Percentiles rank a stretch among this genome's conserved stretches.
Conservation (phyloP, 2,888 invertebrate species). For the Scelioninae gen. 1 region DNA sequence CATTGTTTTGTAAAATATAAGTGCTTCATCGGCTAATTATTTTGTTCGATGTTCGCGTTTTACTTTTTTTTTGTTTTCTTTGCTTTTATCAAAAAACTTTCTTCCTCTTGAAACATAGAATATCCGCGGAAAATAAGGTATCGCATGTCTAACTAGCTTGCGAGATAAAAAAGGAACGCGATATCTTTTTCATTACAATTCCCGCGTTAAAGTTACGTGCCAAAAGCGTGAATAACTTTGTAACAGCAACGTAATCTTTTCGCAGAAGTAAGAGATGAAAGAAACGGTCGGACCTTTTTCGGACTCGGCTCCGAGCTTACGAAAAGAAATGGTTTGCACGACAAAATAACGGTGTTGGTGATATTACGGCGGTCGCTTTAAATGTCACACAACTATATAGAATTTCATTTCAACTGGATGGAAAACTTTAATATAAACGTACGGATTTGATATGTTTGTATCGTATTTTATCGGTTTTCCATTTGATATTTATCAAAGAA, state of each 20-base stretch:
- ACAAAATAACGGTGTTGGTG: not conserved
- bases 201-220: constrained; percentile 25
- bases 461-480: constrained; percentile 30
- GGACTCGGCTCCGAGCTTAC: not conserved
- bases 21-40: constrained; percentile 27
- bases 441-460: constrained; percentile 43
- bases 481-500: constrained; percentile 32
- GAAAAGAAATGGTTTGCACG: not conserved
- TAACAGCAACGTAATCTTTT: constrained; percentile 28
- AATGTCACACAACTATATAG: constrained; percentile 12
- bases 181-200: constrained; percentile 27
- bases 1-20: constrained; percentile 12
- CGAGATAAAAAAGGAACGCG: constrained; percentile 14
- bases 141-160: constrained; percentile 20
- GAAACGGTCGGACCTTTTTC: constrained; percentile 18
- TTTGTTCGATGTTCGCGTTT: constrained; percentile 13
- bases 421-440: constrained; percentile 33
- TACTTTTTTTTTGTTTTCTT: not conserved
- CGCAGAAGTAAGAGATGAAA: constrained; percentile 3
- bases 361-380: constrained; percentile 24
- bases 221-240: constrained; percentile 38
- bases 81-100: not conserved
- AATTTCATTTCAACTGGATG: constrained; percentile 19
- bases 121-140: constrained; percentile 10
- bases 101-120: constrained; percentile 3